Conservation (phyloP, 2,797 vertebrate species). For the Chromis chromis region DNA sequence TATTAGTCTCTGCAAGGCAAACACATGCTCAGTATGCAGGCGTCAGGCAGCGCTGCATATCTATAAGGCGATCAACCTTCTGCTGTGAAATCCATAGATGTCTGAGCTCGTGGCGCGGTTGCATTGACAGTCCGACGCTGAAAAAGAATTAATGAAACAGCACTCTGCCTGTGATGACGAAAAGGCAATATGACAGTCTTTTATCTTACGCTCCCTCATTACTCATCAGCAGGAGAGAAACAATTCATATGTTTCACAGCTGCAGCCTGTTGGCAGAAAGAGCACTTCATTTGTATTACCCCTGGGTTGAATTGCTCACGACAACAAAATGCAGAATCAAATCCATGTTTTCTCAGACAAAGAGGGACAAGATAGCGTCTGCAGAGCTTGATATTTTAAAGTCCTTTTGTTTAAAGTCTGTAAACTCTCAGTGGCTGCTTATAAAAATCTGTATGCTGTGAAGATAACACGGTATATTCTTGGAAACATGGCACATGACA, state of each 20-base stretch:
- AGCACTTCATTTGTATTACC: conserved; percentile 76
- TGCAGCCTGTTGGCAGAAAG: conserved; percentile 78
- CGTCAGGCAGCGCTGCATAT: conserved; percentile 30
- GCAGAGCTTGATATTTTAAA: conserved; percentile 36
- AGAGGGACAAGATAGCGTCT: conserved; percentile 53
- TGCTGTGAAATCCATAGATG: conserved; percentile 35
- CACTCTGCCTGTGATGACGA: conserved; percentile 68
- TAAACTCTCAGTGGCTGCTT: conserved; percentile 22
- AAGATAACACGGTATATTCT: conserved; percentile 35
- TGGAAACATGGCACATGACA: conserved; percentile 24
- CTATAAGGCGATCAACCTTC: conserved; percentile 44
- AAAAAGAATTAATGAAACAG: conserved; percentile 70
- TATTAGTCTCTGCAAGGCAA: conserved; percentile 52
- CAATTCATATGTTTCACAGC: conserved; percentile 81
- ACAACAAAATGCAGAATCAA: conserved; percentile 70
- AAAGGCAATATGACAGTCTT: conserved; percentile 76
- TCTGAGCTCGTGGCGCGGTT: conserved; percentile 31
- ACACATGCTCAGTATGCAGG: conserved; percentile 34
- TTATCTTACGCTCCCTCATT: conserved; percentile 78
- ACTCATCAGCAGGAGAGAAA: conserved; percentile 81
- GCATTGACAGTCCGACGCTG: conserved; percentile 26
- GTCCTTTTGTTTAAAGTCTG: conserved; percentile 37
- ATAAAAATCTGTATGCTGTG: conserved; percentile 6
- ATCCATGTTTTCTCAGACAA: conserved; percentile 54
- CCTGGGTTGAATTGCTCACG: conserved; percentile 70